These are phyloP conservation scores for Uromys caudimaculatus DNA, from an alignment of 2,797 vertebrate genomes.

Conservation along the genomic window DNA sequence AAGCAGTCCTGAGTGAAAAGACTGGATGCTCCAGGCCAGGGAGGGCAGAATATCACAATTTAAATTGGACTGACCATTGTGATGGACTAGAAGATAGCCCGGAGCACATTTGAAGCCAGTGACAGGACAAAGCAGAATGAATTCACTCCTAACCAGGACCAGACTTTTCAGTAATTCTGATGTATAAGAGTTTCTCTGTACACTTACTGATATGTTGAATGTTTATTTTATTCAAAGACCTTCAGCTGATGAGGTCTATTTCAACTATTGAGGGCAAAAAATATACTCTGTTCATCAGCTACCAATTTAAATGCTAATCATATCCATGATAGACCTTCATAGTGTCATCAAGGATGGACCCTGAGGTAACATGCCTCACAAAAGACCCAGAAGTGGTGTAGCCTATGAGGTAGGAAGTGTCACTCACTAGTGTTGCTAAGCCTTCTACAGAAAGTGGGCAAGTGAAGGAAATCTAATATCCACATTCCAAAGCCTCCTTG, in stretches of 20 bases:
- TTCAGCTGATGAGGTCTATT: not conserved
- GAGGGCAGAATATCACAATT: not conserved
- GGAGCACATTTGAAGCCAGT: not conserved
- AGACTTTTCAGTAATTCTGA: not conserved
- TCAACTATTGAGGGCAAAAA: not conserved
- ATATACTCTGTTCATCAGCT: not conserved
- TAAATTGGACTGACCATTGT: not conserved
- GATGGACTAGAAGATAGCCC: not conserved
- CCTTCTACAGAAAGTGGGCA: not conserved
- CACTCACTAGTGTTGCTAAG: not conserved
- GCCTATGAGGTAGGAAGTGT: not conserved
- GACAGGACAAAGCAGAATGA: not conserved
- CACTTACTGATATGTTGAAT: too few species aligned
- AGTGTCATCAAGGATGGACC: not conserved
- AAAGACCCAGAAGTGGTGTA: not conserved
- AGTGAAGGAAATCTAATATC: not conserved
- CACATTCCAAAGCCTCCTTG: fast-evolving
- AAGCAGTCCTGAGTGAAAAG: not conserved
- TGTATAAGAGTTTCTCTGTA: not conserved
- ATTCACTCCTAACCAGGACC: not conserved
- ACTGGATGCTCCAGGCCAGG: not conserved
- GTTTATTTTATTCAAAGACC: not conserved
- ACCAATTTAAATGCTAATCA: not conserved
- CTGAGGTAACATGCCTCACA: too few species aligned
- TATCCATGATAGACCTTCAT: not conserved